A percentile compares a stretch with the other conserved stretches of the same genome.
Conservation (phyloP, 2,888 invertebrate species). For the Tortricodes alternella region DNA sequence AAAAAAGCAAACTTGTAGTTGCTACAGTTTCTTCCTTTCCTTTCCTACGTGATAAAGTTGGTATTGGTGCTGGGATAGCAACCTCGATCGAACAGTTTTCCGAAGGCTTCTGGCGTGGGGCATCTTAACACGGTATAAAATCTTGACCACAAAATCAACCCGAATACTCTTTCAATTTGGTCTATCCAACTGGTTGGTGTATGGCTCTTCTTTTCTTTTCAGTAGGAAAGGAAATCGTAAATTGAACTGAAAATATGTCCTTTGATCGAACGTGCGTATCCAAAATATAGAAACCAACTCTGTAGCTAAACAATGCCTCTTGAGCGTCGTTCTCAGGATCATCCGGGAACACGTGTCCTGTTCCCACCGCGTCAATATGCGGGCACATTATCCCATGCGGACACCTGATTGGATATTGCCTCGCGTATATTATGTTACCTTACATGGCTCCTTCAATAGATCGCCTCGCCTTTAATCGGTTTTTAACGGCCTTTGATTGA, state of each 20-base stretch:
- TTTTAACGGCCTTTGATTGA: conserved; percentile 9
- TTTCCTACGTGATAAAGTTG: no score
- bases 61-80: no score
- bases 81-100: no score
- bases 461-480: conserved; percentile 8
- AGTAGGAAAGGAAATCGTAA: neutral
- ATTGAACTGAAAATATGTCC: neutral
- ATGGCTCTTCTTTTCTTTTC: no score
- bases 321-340: conserved; percentile 26
- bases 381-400: conserved; percentile 57
- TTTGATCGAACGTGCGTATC: conserved; percentile 3
- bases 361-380: conserved; percentile 51
- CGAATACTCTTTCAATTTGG: no score
- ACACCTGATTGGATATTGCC: conserved; percentile 32
- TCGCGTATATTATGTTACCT: conserved; percentile 28
- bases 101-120: no score
- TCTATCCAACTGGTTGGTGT: no score
- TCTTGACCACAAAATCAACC: no score
- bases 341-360: conserved; percentile 62
- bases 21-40: no score
- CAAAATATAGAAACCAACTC: conserved; percentile 21
- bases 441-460: conserved; percentile 10
- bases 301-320: conserved; percentile 25
- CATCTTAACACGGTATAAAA: no score
- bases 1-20: no score